Conservation (phyloP, 1,140 invertebrate species). For the Panagrolaimus sp. region DNA sequence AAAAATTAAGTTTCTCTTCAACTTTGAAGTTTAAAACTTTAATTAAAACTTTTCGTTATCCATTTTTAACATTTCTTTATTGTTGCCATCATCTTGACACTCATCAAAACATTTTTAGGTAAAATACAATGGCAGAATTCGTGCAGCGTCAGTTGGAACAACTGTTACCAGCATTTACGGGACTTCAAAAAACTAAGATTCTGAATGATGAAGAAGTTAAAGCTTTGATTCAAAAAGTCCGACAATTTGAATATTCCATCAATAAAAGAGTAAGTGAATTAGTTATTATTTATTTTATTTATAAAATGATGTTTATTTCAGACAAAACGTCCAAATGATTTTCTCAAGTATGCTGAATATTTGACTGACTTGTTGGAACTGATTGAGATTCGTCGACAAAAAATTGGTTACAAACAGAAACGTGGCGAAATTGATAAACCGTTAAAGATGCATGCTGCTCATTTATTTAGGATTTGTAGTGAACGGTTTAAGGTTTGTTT, state of each 20-base stretch:
- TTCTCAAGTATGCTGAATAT: slow-evolving; percentile 34
- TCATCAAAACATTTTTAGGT: neutral
- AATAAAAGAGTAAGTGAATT: slow-evolving; percentile 16
- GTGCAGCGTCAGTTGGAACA: slow-evolving; percentile 15
- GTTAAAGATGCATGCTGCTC: slow-evolving; percentile 33
- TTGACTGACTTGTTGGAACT: slow-evolving; percentile 32
- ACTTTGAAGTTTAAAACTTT: too few species aligned
- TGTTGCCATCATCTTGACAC: neutral
- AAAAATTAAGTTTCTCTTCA: too few species aligned
- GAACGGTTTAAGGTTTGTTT: slow-evolving; percentile 40
- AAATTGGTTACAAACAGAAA: slow-evolving; percentile 15
- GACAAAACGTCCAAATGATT: slow-evolving; percentile 40
- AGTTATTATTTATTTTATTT: neutral
- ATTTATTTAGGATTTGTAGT: slow-evolving; percentile 31
- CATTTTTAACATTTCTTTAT: neutral
- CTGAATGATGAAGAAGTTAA: neutral
- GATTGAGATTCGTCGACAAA: slow-evolving; percentile 23
- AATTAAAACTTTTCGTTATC: neutral
- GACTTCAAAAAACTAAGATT: neutral
- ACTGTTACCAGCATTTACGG: neutral
- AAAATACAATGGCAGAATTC: slow-evolving; percentile 12
- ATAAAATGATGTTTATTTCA: slow-evolving; percentile 24
- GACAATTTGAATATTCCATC: slow-evolving; percentile 14
- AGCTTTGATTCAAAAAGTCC: neutral
- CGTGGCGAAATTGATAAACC: slow-evolving; percentile 37